Evolutionary conservation across 2,888 invertebrate genomes (phyloP).

Genomic region (Synanthedon myopaeformis): DNA sequence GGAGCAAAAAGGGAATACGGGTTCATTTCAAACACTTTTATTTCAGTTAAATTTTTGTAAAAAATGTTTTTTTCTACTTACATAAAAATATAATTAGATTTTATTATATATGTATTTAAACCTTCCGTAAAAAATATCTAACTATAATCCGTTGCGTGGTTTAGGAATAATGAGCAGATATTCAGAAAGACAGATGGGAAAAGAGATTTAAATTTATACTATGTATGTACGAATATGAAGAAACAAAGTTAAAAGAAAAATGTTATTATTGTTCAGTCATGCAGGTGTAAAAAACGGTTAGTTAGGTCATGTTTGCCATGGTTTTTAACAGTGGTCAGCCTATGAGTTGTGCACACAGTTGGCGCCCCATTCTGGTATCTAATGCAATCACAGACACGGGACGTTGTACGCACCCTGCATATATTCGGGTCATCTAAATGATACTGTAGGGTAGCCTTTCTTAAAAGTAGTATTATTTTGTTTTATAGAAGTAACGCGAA

Average conservation of each 20-base stretch:
- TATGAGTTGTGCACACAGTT: conserved; percentile 46
- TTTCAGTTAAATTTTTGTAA: too few species aligned
- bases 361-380: conserved; percentile 22
- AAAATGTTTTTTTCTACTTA: too few species aligned
- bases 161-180: too few species aligned
- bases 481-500: neutral
- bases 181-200: too few species aligned
- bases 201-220: neutral
- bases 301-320: conserved; percentile 47
- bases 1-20: conserved; percentile 53
- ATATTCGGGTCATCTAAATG: conserved; percentile 3
- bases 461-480: conserved; percentile 4
- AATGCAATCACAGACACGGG: conserved; percentile 37
- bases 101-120: too few species aligned
- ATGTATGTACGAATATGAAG: too few species aligned
- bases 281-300: conserved; percentile 42
- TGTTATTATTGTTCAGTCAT: neutral
- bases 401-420: conserved; percentile 22
- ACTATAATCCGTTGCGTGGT: too few species aligned
- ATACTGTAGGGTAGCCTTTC: conserved; percentile 3
- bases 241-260: too few species aligned
- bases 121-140: too few species aligned
- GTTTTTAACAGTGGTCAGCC: conserved; percentile 38
- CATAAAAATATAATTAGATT: too few species aligned
- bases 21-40: conserved; percentile 26